Evolutionary conservation across 1,140 invertebrate genomes (phyloP), one percentile per base, ranked within the genome.

Genomic region (Platyura marginata): DNA sequence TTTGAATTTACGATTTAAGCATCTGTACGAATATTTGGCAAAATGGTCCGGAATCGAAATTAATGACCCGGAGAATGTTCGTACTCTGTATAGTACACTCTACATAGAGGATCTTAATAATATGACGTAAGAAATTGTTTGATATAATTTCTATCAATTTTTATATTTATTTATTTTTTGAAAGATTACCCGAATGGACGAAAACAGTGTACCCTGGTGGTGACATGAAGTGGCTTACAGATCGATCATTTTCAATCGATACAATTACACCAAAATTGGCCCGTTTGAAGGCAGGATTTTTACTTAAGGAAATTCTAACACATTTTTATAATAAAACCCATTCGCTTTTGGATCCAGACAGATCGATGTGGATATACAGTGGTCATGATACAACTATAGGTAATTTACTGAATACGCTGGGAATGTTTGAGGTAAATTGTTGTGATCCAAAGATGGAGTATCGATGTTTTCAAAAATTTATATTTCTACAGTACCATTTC

Each of bases 331-430:
- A 58, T 2, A 69, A 72, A 47, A 57, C 63, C 0, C 50, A 47
- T 1, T 42, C 42, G 0, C 46, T 48, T 41, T 46, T 72, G 20
- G 48, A 49, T 1, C 68, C 70, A 8, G 52, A 71, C 46, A 65
- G 73, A 32, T 81, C 77, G 48, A 46, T 87, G 37, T 74, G 72
- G 51, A 66, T 87, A 21, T 86, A 81, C 51, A 86, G 81, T 52
- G 79, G 68, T 22, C 88, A 93, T 57, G 89, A 93, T 58, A 75
- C 77, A 3, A 91, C 82, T 0, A 55, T 92, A 9, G 77, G 79
- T 1, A 81, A 77, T 49, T 50, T 91, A 21, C 63, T 92, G 3
- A 76, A 77, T 55, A 67, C 77, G 0, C 57, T 92, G 23, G 70
- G 73, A 11, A 49, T 88, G 4, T 92, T 77, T 55, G 71, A 90